A percentile compares a stretch with the other conserved stretches of the same genome.
phyloP scores from a whole-genome alignment of 2,113 vertebrate genomes.

The Dermatemys mawii region DNA sequence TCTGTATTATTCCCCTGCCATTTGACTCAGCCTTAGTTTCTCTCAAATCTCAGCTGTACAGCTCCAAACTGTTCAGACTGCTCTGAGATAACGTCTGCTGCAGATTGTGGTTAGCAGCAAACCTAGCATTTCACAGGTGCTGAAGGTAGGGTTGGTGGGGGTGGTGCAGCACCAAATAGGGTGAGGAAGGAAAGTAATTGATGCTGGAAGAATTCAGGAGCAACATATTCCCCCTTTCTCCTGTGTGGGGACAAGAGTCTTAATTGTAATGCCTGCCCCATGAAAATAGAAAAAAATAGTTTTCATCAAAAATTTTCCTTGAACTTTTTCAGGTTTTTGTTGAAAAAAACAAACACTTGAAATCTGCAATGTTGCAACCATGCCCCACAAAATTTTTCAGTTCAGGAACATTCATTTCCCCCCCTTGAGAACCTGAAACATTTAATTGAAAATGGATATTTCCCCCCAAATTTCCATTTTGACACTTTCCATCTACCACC shows the following conservation, averaged over 20 bases:
- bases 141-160: no score
- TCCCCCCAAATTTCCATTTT: neutral
- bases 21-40: neutral
- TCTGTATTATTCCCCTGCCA: neutral
- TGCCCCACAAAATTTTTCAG: neutral
- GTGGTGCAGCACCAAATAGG: neutral
- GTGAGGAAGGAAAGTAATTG: neutral
- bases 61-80: neutral
- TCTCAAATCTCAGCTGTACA: neutral
- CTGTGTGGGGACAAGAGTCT: neutral
- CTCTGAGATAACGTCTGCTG: neutral
- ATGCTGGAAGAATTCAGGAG: neutral
- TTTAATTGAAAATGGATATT: neutral
- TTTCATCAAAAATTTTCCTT: neutral
- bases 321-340: neutral
- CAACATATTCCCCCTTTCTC: neutral
- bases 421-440: neutral
- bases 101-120: neutral
- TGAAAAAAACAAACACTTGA: neutral
- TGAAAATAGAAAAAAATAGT: neutral
- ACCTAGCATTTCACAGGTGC: neutral
- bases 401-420: neutral
- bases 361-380: neutral
- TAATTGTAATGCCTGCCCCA: neutral
- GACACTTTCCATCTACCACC: neutral